Evolutionary conservation across 2,113 vertebrate species (phyloP).

Genomic region (Trichomycterus rosablanca): DNA sequence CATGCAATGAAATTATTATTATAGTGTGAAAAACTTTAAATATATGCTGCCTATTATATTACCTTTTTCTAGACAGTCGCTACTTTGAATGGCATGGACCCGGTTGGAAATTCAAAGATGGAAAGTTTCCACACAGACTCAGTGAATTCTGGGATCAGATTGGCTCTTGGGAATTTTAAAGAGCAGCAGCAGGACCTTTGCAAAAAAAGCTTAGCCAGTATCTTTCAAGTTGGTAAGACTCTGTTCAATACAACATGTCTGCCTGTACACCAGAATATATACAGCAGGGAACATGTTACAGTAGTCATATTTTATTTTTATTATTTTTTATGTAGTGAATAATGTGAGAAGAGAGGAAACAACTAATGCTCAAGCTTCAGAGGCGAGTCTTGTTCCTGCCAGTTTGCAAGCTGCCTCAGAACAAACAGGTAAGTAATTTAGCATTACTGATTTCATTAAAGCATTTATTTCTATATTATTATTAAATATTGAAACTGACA

Average conservation of each 20-base stretch:
- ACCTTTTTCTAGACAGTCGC: conserved; percentile 51
- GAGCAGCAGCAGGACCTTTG: conserved; percentile 50
- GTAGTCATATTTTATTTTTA: not conserved
- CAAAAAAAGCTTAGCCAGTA: conserved; percentile 52
- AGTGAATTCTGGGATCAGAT: conserved; percentile 41
- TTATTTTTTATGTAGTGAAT: conserved; percentile 50
- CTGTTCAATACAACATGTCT: not conserved
- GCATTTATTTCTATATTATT: too few species aligned
- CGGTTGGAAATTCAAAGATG: conserved; percentile 6
- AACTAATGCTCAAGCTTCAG: conserved; percentile 1
- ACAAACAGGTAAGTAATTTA: conserved; percentile 41
- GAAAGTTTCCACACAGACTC: conserved; percentile 25
- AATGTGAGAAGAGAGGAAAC: conserved; percentile 1
- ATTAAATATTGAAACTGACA: too few species aligned
- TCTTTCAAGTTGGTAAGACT: conserved; percentile 54
- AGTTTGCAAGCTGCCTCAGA: conserved; percentile 1
- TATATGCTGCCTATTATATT: not conserved
- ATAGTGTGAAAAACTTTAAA: not conserved
- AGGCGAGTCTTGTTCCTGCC: not conserved
- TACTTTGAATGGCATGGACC: conserved; percentile 32
- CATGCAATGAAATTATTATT: too few species aligned
- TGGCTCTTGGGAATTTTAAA: conserved; percentile 50
- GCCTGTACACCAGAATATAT: not conserved
- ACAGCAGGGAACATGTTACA: not conserved
- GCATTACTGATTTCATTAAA: not conserved